phyloP scores from a whole-genome alignment of 2,797 vertebrate species.

The Linurgus olivaceus region DNA sequence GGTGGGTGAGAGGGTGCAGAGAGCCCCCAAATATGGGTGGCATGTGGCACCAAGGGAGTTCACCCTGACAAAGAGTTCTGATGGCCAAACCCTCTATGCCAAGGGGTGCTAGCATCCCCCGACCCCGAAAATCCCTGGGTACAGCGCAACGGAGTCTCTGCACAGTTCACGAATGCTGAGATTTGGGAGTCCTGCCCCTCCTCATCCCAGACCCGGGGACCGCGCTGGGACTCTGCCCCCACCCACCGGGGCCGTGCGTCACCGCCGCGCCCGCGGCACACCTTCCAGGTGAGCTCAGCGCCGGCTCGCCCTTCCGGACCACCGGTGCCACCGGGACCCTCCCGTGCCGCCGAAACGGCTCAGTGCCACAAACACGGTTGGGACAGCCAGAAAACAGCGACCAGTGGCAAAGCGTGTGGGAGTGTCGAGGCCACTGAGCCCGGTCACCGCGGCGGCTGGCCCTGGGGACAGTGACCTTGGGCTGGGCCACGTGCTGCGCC shows the following conservation, averaged over 20 bases:
- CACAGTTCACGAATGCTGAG: not conserved
- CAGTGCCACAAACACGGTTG: not conserved
- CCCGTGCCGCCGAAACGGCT: not conserved
- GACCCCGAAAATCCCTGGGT: not conserved
- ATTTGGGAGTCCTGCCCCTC: not conserved
- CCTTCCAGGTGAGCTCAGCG: not conserved
- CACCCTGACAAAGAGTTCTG: not conserved
- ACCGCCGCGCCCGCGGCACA: not conserved
- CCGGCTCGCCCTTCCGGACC: constrained; percentile 1
- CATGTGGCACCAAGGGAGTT: accelerated
- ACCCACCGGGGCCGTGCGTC: not conserved
- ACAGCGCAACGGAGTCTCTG: accelerated
- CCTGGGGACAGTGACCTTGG: constrained; percentile 28
- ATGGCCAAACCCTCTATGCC: not conserved
- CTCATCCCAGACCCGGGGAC: not conserved
- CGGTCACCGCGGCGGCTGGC: not conserved
- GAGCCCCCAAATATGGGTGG: accelerated
- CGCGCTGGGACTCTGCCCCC: not conserved
- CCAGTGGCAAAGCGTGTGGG: not conserved
- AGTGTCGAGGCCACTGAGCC: not conserved
- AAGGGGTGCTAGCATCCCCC: not conserved
- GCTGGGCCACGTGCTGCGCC: not conserved
- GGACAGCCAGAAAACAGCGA: too few relatives aligned
- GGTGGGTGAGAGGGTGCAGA: accelerated
- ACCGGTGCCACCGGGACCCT: not conserved